Evolutionary conservation across 37 sponge, comb jelly and placozoan species (phyloP).

Genomic region (Amphimedon queenslandica): DNA sequence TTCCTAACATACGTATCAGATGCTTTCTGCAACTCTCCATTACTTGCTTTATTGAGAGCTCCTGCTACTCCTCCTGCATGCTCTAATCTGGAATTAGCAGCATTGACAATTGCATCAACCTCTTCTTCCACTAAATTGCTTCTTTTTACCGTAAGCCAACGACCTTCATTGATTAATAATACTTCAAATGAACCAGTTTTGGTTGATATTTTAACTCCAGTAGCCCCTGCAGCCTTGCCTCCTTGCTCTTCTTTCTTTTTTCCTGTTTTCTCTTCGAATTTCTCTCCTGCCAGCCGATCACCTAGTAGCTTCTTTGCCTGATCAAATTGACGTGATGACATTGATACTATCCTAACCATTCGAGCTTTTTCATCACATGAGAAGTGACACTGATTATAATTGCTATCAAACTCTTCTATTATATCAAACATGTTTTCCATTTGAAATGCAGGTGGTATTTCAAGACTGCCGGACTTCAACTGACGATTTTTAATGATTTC

Average conservation of each 20-base stretch:
- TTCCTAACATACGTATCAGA: constrained; percentile 10
- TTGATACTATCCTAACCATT: constrained; percentile 17
- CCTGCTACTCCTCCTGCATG: constrained; percentile 69
- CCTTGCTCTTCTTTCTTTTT: no score
- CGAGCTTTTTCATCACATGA: not conserved
- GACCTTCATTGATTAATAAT: no score
- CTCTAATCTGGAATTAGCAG: constrained; percentile 52
- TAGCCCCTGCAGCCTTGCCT: no score
- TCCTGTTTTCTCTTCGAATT: no score
- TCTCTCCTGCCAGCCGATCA: not conserved
- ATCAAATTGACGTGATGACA: constrained; percentile 37
- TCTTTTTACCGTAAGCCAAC: constrained; percentile 47
- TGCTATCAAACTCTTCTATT: not conserved
- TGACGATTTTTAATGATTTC: not conserved
- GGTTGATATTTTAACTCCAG: no score
- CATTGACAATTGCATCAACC: constrained; percentile 62
- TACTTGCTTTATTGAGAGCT: constrained; percentile 54
- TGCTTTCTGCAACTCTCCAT: constrained; percentile 25
- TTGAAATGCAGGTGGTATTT: not conserved
- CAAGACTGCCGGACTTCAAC: not conserved
- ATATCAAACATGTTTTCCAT: not conserved
- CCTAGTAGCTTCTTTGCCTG: constrained; percentile 24
- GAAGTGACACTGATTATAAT: not conserved
- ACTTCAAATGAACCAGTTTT: no score
- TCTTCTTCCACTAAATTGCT: constrained; percentile 52